Evolutionary conservation across 2,113 vertebrate species (phyloP), one percentile per base, ranked within the genome.

Genomic region (Motacilla alba): DNA sequence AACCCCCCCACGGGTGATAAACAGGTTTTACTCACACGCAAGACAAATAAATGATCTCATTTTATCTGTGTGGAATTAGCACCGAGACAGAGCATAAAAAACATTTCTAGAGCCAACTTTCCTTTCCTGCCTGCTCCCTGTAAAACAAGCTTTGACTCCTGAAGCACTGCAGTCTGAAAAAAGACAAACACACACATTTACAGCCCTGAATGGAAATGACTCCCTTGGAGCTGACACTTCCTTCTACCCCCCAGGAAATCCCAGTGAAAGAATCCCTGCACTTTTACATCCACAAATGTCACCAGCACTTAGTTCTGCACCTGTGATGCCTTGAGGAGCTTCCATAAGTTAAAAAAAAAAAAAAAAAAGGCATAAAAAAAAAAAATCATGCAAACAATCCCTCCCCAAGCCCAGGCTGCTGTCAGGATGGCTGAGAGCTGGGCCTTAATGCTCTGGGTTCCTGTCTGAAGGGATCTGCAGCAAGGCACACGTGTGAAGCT

Each of bases 231-330:
- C 87, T 72, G 93, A 88, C 0, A 22, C 73, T 84, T 87, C 76
- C 69, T 88, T 82, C 83, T 88, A 79, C 92, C 93, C 93, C 93
- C 53, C 94, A 96, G 87, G 94, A 93, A 80, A 90, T 67, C 72
- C 83, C 82, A 47, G 0, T 35, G 72, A 92, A 93, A 94, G 89
- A 83, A 95, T 82, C 77, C 44, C 27, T 31, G 68, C 90, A 63
- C 93, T 97, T 96, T 95, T 72, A 94, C 69, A 95, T 41, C 80
- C 87, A 94, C 90, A 95, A 94, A 96, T 96, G 96, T 95, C 94
- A 97, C 23, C 83, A 74, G 92, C 77, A 24, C 86, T 96, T 87
- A 92, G 16, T 79, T 92, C 94, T 92, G 90, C 92, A 97, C 96
- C 93, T 95, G 92, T 75, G 92, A 93, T 79, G 94, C 94, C 96